Conservation (phyloP, 2,797 vertebrate genomes). For the Myotis myotis region DNA sequence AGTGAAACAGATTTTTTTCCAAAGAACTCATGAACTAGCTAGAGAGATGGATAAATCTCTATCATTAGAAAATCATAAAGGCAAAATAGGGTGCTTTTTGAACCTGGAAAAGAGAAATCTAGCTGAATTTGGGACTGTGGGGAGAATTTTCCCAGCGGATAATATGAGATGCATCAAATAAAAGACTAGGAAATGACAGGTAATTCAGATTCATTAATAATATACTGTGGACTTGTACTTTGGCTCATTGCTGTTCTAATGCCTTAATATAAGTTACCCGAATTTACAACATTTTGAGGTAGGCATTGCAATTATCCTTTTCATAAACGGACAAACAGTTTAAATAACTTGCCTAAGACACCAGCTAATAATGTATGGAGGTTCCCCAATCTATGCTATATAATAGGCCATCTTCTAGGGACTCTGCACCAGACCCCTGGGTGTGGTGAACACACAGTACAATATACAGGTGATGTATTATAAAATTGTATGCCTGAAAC, state of each 20-base stretch:
- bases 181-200: neutral
- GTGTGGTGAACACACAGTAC: neutral
- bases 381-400: neutral
- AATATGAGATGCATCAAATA: neutral
- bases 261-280: neutral
- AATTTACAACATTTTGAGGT: neutral
- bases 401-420: neutral
- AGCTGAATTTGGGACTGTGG: neutral
- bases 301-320: neutral
- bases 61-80: neutral
- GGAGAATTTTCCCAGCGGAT: neutral
- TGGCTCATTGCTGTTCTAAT: neutral
- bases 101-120: neutral
- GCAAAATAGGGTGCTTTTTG: neutral
- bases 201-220: neutral
- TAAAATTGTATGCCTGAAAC: neutral
- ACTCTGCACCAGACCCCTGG: neutral
- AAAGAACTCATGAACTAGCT: neutral
- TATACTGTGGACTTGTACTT: neutral
- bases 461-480: neutral
- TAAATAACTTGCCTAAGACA: neutral
- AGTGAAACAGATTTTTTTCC: neutral
- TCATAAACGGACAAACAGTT: neutral
- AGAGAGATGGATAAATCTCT: neutral
- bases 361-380: neutral